These are phyloP conservation scores for Heterodera filipjevi DNA, from an alignment of 2,888 invertebrate genomes.

Conservation along the genomic window DNA sequence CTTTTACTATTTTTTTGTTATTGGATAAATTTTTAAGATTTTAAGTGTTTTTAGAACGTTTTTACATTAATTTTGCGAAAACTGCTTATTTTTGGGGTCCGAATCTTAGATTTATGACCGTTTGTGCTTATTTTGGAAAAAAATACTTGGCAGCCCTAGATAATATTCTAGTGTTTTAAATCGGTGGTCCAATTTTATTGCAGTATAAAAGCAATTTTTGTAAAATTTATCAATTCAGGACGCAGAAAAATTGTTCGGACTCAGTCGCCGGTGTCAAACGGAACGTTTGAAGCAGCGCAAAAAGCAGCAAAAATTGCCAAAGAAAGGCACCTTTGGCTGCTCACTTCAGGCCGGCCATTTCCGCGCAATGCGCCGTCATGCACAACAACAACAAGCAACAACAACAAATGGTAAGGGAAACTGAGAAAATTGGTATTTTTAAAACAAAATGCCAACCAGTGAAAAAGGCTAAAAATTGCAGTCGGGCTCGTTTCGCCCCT, in stretches of 20 bases:
- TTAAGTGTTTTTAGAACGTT: no score
- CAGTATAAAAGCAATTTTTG: neutral
- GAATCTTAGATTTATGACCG: no score
- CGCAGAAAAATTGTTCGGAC: neutral
- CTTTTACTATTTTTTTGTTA: no score
- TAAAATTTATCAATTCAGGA: neutral
- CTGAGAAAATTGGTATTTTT: neutral
- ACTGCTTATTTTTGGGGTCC: no score
- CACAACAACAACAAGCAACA: slow-evolving; percentile 5
- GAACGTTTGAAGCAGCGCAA: neutral
- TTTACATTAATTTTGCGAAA: no score
- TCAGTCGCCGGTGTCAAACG: neutral
- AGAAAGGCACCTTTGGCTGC: neutral
- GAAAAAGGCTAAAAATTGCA: no score
- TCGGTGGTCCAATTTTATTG: no score
- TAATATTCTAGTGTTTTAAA: no score
- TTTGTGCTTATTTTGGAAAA: no score
- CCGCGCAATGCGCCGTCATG: slow-evolving; percentile 13
- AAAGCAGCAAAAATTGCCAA: neutral
- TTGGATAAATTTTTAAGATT: no score
- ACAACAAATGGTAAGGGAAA: neutral
- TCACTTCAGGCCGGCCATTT: slow-evolving; percentile 6
- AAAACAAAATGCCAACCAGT: neutral
- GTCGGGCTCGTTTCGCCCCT: no score
- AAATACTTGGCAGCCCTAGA: no score